These are phyloP conservation scores for Nephrotoma appendiculata DNA, from an alignment of 2,888 invertebrate species.

Conservation along the genomic window DNA sequence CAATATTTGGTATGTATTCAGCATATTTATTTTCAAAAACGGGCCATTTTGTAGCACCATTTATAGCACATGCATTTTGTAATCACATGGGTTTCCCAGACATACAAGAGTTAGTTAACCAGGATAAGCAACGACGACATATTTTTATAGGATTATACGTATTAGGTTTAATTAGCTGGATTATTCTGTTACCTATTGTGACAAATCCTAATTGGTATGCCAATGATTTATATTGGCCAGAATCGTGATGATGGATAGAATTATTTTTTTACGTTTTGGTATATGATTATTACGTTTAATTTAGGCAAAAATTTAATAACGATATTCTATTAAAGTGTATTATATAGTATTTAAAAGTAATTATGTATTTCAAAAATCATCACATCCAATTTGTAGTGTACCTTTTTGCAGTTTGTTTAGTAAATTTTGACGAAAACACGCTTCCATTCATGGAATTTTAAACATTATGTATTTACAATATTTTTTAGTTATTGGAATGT, in stretches of 20 bases:
- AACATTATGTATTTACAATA: neutral
- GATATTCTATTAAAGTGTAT: no score
- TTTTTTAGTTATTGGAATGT: neutral
- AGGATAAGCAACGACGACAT: constrained; percentile 38
- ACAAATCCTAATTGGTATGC: constrained; percentile 53
- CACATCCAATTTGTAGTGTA: neutral
- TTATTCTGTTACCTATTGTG: constrained; percentile 54
- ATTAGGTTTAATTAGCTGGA: constrained; percentile 65
- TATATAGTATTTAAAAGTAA: no score
- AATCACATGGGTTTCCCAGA: constrained; percentile 96
- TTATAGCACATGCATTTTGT: constrained; percentile 85
- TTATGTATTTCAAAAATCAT: neutral
- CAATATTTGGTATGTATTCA: constrained; percentile 87
- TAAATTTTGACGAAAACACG: neutral
- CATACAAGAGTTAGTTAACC: constrained; percentile 52
- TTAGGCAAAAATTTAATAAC: neutral
- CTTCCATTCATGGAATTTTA: neutral
- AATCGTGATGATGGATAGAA: neutral
- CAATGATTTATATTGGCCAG: constrained; percentile 42
- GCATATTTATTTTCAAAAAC: constrained; percentile 83
- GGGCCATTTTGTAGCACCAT: constrained; percentile 71
- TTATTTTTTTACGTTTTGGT: neutral
- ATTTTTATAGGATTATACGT: constrained; percentile 53
- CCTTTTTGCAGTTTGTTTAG: neutral
- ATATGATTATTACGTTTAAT: neutral